Conservation (phyloP, 2,888 invertebrate genomes). For the Netelia virgata region DNA sequence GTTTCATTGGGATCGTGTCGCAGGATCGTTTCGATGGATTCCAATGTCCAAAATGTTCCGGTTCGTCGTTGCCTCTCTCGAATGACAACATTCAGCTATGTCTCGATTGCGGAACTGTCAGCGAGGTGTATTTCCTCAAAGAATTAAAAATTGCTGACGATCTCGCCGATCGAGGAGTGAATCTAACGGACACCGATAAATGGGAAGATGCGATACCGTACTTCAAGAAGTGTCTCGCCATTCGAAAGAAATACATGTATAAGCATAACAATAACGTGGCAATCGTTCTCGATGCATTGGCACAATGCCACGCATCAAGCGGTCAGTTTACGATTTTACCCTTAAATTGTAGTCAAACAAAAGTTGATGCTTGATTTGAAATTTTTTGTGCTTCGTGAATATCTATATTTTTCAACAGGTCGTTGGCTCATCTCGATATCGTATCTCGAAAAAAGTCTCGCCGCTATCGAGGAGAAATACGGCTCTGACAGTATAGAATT, state of each 20-base stretch:
- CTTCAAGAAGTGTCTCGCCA: slow-evolving; percentile 84
- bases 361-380: background rate
- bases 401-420: slow-evolving; percentile 78
- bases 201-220: slow-evolving; percentile 83
- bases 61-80: slow-evolving; percentile 75
- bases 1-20: slow-evolving; percentile 33
- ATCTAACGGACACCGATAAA: slow-evolving; percentile 71
- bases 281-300: slow-evolving; percentile 85
- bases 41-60: slow-evolving; percentile 84
- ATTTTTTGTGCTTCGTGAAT: slow-evolving; percentile 14
- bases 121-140: slow-evolving; percentile 73
- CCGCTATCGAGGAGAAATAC: slow-evolving; percentile 87
- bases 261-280: slow-evolving; percentile 86
- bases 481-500: slow-evolving; percentile 89
- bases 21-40: slow-evolving; percentile 84
- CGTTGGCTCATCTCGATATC: slow-evolving; percentile 82
- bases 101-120: slow-evolving; percentile 77
- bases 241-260: slow-evolving; percentile 85
- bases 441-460: slow-evolving; percentile 87
- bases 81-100: slow-evolving; percentile 78
- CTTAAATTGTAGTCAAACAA: background rate
- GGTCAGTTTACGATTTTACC: slow-evolving; percentile 81
- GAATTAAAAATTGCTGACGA: slow-evolving; percentile 81
- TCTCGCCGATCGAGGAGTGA: slow-evolving; percentile 74
- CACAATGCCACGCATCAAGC: slow-evolving; percentile 85